These are phyloP conservation scores for Apocrypta bakeri DNA, from an alignment of 1,140 invertebrate species.

Conservation along the genomic window DNA sequence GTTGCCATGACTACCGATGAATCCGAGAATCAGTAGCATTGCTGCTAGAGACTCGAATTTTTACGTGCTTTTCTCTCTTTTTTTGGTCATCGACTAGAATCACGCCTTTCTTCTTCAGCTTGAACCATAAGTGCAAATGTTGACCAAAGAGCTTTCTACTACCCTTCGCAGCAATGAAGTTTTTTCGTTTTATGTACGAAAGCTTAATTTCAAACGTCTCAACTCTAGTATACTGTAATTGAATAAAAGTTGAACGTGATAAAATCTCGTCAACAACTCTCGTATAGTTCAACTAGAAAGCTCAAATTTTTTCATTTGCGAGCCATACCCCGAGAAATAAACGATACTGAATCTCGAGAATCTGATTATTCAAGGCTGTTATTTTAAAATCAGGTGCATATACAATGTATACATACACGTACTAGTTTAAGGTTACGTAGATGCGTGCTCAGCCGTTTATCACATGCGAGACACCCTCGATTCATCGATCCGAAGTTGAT, in stretches of 20 bases:
- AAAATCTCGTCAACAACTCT: neutral
- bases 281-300: neutral
- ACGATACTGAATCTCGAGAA: slow-evolving; percentile 25
- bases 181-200: neutral
- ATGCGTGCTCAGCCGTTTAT: slow-evolving; percentile 5
- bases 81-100: neutral
- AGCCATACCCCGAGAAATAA: neutral
- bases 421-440: neutral
- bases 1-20: slow-evolving; percentile 65
- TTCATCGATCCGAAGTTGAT: neutral
- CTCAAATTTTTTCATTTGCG: neutral
- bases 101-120: neutral
- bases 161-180: too few relatives aligned
- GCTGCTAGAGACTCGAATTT: slow-evolving; percentile 11
- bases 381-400: slow-evolving; percentile 15
- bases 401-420: too few relatives aligned
- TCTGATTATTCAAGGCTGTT: slow-evolving; percentile 20
- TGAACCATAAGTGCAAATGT: neutral
- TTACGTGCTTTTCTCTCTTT: slow-evolving; percentile 14
- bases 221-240: too few relatives aligned
- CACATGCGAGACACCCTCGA: neutral
- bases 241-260: too few relatives aligned
- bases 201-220: too few relatives aligned
- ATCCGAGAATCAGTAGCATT: slow-evolving; percentile 54
- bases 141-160: neutral